Percentiles rank a stretch among this genome's conserved stretches.
Evolutionary conservation across 2,888 invertebrate genomes (phyloP).

Genomic region (Dione vanillae): DNA sequence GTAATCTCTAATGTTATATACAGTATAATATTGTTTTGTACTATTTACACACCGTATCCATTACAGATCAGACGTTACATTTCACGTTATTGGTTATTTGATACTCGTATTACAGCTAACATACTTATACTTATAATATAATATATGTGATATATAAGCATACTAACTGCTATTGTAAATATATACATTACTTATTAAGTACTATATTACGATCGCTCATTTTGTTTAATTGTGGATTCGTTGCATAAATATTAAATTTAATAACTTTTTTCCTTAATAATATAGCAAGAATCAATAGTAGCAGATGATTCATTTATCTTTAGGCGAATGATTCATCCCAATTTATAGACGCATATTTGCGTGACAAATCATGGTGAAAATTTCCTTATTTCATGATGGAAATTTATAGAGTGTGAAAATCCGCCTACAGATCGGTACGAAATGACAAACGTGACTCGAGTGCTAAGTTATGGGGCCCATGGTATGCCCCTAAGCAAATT

Average conservation of each 20-base stretch:
- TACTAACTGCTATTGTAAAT: too few species aligned
- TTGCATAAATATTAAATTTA: too few species aligned
- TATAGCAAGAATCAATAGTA: neutral
- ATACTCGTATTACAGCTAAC: too few species aligned
- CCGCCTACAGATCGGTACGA: constrained; percentile 65
- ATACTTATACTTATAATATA: too few species aligned
- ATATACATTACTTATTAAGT: too few species aligned
- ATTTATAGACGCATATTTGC: constrained; percentile 14
- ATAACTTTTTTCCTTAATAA: neutral
- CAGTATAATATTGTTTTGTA: neutral
- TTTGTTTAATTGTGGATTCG: neutral
- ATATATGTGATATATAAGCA: too few species aligned
- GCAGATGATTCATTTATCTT: neutral
- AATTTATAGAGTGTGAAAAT: constrained; percentile 79
- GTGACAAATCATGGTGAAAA: constrained; percentile 12
- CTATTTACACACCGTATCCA: neutral
- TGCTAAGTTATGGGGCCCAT: constrained; percentile 46
- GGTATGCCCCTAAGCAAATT: constrained; percentile 40
- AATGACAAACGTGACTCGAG: constrained; percentile 75
- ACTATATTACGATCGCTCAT: too few species aligned
- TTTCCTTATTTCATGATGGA: constrained; percentile 11
- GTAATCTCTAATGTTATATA: neutral
- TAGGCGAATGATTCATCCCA: neutral
- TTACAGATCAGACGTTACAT: neutral
- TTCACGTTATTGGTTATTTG: too few species aligned